Percentiles rank a stretch among this genome's conserved stretches.
Evolutionary conservation across 2,113 vertebrate genomes (phyloP).

Genomic region (Nanorana parkeri): DNA sequence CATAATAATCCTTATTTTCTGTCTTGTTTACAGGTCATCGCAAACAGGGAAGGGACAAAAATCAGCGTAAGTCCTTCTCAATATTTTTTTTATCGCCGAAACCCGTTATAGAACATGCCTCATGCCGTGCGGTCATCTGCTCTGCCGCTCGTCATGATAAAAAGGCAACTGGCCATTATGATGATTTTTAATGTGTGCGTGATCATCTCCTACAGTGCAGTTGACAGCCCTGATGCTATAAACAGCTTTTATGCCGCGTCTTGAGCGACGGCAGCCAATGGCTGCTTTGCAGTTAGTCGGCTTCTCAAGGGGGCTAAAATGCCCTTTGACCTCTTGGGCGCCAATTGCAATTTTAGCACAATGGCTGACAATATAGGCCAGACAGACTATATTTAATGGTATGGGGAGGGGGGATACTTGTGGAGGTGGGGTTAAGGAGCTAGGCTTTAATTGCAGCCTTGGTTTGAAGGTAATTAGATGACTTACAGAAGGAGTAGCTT

Average conservation of each 20-base stretch:
- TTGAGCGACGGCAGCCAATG: not conserved
- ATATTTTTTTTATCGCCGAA: too few species aligned
- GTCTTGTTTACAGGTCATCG: constrained; percentile 76
- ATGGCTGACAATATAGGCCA: not conserved
- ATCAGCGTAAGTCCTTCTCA: constrained; percentile 88
- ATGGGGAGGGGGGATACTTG: too few species aligned
- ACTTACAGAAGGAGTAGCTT: too few species aligned
- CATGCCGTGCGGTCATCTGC: not conserved
- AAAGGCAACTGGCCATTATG: not conserved
- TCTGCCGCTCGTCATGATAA: not conserved
- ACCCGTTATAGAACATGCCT: too few species aligned
- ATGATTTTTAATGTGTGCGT: not conserved
- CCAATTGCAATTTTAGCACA: not conserved
- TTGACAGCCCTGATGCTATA: not conserved
- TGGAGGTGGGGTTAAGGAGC: too few species aligned
- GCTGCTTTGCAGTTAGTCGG: too few species aligned
- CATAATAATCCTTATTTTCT: not conserved
- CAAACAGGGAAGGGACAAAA: constrained; percentile 88
- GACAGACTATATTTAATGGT: not conserved
- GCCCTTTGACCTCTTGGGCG: not conserved
- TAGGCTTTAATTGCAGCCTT: too few species aligned
- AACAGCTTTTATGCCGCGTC: not conserved
- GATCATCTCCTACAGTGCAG: not conserved
- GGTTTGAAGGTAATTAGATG: too few species aligned
- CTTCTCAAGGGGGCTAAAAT: not conserved